phyloP scores from a whole-genome alignment of 2,888 invertebrate species.

The Pachydiplax longipennis region DNA sequence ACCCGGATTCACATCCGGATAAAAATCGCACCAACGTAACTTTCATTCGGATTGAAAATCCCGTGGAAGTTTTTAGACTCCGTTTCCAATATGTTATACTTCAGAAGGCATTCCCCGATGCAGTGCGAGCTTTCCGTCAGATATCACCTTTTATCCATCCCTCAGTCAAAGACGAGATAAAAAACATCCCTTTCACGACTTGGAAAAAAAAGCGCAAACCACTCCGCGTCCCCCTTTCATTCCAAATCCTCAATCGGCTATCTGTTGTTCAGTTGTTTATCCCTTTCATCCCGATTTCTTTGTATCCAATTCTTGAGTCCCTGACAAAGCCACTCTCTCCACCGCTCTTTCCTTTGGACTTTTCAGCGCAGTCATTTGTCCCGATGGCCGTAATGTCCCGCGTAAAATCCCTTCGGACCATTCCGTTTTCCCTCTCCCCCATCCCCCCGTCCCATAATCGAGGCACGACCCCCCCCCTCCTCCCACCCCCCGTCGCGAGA shows the following conservation, averaged over 20 bases:
- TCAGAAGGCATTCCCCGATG: not conserved
- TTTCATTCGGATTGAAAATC: too few relatives aligned
- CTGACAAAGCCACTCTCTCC: not conserved
- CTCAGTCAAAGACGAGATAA: not conserved
- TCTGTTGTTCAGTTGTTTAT: not conserved
- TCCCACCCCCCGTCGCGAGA: not conserved
- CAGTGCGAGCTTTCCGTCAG: not conserved
- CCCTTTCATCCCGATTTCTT: not conserved
- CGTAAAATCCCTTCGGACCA: not conserved
- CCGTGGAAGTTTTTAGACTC: too few relatives aligned
- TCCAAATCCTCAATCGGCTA: not conserved
- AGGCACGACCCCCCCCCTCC: not conserved
- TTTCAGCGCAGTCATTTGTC: not conserved
- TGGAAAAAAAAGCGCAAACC: not conserved
- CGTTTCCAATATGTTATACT: not conserved
- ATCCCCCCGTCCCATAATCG: not conserved
- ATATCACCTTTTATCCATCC: not conserved
- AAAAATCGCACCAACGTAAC: too few relatives aligned
- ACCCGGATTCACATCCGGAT: too few relatives aligned
- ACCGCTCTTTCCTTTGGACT: not conserved
- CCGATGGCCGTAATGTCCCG: not conserved
- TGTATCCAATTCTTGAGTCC: not conserved
- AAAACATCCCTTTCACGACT: not conserved
- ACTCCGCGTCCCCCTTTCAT: not conserved
- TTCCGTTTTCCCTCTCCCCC: not conserved